These are phyloP conservation scores for Leuctra nigra DNA, from an alignment of 2,888 invertebrate genomes.

Conservation along the genomic window DNA sequence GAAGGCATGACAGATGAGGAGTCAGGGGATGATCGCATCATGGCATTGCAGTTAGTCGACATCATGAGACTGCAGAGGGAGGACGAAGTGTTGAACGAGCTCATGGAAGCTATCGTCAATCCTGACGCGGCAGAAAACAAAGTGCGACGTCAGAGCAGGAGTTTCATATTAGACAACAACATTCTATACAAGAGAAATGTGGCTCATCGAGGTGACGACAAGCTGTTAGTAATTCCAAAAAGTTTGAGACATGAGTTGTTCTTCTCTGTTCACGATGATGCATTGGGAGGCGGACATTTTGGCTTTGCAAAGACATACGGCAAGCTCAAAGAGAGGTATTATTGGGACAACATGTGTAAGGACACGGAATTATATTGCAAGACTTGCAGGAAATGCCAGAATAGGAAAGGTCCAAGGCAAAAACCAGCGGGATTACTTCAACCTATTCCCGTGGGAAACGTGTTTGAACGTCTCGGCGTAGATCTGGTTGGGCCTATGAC, in stretches of 20 bases:
- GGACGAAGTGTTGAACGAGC: neutral
- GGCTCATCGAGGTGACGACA: neutral
- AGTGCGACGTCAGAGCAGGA: constrained; percentile 1
- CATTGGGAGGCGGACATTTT: constrained; percentile 22
- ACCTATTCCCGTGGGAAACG: constrained; percentile 15
- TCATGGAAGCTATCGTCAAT: neutral
- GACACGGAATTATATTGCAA: constrained; percentile 19
- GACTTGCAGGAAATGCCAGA: constrained; percentile 23
- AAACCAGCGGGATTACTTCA: constrained; percentile 22
- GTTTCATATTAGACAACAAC: neutral
- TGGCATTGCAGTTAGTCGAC: too few species aligned
- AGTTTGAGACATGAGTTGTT: constrained; percentile 25
- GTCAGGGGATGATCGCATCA: too few species aligned
- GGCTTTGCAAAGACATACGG: constrained; percentile 19
- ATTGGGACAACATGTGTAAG: constrained; percentile 21
- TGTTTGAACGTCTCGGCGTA: constrained; percentile 22
- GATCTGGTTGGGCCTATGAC: constrained; percentile 28
- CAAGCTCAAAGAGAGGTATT: constrained; percentile 16
- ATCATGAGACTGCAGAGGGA: neutral
- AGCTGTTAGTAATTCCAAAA: constrained; percentile 21
- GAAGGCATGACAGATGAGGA: too few species aligned
- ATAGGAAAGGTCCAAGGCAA: constrained; percentile 11
- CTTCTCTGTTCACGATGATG: constrained; percentile 25
- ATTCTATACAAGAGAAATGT: constrained; percentile 8
- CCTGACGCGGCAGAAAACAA: neutral